Evolutionary conservation across 2,113 vertebrate genomes (phyloP).

Genomic region (Myotis lucifugus): DNA sequence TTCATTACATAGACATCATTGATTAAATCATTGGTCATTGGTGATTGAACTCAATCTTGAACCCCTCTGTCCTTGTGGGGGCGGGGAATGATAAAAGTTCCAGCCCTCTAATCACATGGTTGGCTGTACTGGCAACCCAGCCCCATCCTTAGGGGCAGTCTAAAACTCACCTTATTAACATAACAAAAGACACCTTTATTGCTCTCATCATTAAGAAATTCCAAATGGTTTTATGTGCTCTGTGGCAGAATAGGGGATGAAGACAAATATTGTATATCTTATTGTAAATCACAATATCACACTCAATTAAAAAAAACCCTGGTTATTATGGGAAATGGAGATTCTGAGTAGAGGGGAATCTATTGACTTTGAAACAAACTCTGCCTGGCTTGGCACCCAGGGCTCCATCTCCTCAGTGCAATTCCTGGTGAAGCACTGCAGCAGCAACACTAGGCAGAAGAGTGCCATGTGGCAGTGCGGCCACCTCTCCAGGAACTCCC

Average conservation of each 20-base stretch:
- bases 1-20: not conserved
- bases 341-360: not conserved
- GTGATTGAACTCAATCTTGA: not conserved
- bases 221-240: not conserved
- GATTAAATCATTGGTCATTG: not conserved
- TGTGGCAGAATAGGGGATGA: not conserved
- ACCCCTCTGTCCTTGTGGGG: not conserved
- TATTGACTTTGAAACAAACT: not conserved
- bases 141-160: not conserved
- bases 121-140: not conserved
- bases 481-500: not conserved
- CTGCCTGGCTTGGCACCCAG: not conserved
- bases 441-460: not conserved
- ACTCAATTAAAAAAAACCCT: not conserved
- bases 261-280: not conserved
- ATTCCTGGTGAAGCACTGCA: not conserved
- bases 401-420: not conserved
- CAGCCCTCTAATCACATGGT: too few relatives aligned
- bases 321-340: not conserved
- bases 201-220: not conserved
- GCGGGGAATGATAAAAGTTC: not conserved
- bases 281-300: not conserved
- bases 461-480: not conserved
- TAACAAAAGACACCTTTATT: not conserved
- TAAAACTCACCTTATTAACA: not conserved